Percentiles rank a stretch among this genome's conserved stretches.
phyloP scores from a whole-genome alignment of 2,888 invertebrate genomes.

The Drosophila gaucha region DNA sequence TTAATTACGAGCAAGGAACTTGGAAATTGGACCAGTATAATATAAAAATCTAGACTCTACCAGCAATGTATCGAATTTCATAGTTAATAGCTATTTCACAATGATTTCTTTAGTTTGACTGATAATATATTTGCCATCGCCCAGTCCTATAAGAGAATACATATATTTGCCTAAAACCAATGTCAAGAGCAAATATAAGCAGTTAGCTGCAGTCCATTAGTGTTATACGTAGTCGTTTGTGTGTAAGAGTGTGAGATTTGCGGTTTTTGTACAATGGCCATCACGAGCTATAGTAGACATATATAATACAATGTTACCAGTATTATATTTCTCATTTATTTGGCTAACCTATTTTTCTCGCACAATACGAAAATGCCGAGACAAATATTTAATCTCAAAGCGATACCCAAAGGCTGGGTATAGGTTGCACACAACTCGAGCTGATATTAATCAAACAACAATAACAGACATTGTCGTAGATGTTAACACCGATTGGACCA shows the following conservation, averaged over 20 bases:
- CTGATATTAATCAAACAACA: conserved; percentile 69
- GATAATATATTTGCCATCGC: conserved; percentile 38
- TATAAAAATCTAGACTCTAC: neutral
- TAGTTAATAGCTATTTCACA: conserved; percentile 38
- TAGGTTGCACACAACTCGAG: conserved; percentile 40
- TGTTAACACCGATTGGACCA: conserved; percentile 35
- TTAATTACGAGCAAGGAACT: conserved; percentile 6
- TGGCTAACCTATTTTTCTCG: conserved; percentile 56
- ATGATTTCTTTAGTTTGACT: conserved; percentile 37
- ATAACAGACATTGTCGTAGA: conserved; percentile 47
- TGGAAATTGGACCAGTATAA: neutral
- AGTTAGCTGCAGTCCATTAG: conserved; percentile 45
- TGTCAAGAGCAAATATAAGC: conserved; percentile 19
- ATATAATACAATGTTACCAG: conserved; percentile 12
- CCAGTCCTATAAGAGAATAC: conserved; percentile 10
- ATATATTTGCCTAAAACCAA: conserved; percentile 9
- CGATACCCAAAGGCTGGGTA: conserved; percentile 32
- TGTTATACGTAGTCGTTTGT: conserved; percentile 5
- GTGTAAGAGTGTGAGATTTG: conserved; percentile 29
- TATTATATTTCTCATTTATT: conserved; percentile 55
- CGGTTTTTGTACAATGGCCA: conserved; percentile 23
- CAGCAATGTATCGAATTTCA: neutral
- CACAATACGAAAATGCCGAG: conserved; percentile 16
- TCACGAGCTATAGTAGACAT: conserved; percentile 17
- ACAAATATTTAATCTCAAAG: conserved; percentile 22